phyloP scores from a whole-genome alignment of 2,113 vertebrate genomes.

The Labeo catla region DNA sequence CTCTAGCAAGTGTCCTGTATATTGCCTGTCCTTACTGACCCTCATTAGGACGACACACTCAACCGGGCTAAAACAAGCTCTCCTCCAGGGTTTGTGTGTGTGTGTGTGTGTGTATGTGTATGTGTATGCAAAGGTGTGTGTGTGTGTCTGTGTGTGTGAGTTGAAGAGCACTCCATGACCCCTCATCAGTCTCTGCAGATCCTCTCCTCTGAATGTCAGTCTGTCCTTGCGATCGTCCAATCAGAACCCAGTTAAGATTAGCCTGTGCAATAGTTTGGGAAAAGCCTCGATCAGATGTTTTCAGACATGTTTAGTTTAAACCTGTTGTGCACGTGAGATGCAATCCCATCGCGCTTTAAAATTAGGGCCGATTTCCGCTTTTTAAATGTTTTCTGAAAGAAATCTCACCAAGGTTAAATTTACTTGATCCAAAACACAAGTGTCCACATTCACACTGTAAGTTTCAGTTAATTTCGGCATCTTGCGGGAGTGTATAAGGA shows the following conservation, averaged over 20 bases:
- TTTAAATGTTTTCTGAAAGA: not conserved
- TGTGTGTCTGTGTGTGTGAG: slow-evolving; percentile 19
- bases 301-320: not conserved
- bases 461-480: too few species aligned
- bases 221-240: slow-evolving; percentile 36
- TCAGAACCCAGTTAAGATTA: slow-evolving; percentile 25
- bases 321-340: not conserved
- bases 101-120: slow-evolving; percentile 21
- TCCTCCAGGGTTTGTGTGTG: slow-evolving; percentile 45
- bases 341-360: slow-evolving; percentile 19
- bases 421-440: not conserved
- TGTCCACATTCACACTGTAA: too few species aligned
- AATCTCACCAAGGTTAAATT: not conserved
- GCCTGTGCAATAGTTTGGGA: not conserved
- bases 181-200: slow-evolving; percentile 53
- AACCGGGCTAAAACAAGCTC: slow-evolving; percentile 46
- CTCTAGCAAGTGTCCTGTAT: slow-evolving; percentile 37
- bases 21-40: slow-evolving; percentile 52
- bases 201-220: slow-evolving; percentile 53
- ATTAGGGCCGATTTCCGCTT: slow-evolving; percentile 29
- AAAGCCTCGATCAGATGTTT: slow-evolving; percentile 5
- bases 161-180: slow-evolving; percentile 44
- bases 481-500: too few species aligned
- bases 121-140: slow-evolving; percentile 38
- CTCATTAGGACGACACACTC: slow-evolving; percentile 55